Base-by-base conservation (phyloP, 2,113 vertebrate genomes). In the Azemiops feae region DNA sequence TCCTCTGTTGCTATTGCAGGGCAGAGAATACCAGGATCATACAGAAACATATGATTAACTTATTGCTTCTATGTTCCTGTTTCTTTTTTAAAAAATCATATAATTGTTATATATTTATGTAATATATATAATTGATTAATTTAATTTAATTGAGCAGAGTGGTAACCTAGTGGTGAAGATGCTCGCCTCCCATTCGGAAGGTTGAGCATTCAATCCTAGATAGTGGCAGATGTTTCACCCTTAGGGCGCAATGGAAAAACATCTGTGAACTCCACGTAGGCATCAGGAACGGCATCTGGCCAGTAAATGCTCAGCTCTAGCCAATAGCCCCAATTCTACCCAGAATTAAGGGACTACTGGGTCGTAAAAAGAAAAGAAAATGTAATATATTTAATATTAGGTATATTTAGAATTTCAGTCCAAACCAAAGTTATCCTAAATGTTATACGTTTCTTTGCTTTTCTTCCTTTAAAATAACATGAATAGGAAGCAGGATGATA, bases 401-500 rank as follows among this genome's bases (percentile, higher is more conserved):
- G 20, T 11, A 39, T 55, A 10, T 54, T 57, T 89, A 55, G 74
- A 39, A 81, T 81, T 39, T 81, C 34, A 81, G 6, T 89, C 18
- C 87, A 39, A 89, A 18, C 22, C 25, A 45, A 27, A 43, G 25
- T 91, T 57, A 57, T 85, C 39, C 43, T 10, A 43, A 30, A 7
- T 54, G 10, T 45, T 86, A 7, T 18, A 57, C 47, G 53, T 54
- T 30, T 50, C 47, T 16, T n/a, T 91, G 30, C 89, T 88, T 95
- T n/a, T 25, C 52, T 64, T 94, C 52, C 86, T n/a, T 50, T 93
- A 87, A 91, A 85, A 93, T 69, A 45, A 58, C 87, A 69, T 20
- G 47, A 57, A 45, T 8, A 23, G 55, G 22, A 43, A 89, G 54
- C 64, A 89, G 91, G 27, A 89, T 58, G 25, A 90, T 81, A 25